Evolutionary conservation across 2,113 vertebrate genomes (phyloP), one percentile per base, ranked within the genome.

Genomic region (Spea multiplicata): DNA sequence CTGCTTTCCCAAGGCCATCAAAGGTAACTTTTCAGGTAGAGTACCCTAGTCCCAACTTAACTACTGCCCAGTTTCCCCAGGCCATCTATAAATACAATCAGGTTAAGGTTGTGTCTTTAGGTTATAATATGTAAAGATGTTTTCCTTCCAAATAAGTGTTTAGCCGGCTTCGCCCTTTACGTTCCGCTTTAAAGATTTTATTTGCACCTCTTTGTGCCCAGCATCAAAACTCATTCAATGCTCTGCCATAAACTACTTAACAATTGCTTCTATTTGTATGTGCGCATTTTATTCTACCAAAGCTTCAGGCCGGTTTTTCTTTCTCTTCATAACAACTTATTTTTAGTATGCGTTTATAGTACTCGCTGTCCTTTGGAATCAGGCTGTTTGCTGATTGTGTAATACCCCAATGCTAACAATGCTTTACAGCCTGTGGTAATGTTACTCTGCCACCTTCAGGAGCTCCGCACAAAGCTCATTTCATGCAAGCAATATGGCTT

Each of bases 271-370:
- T 48, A 67, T 67, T 67, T 53, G 50, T 53, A 53, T 53, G 50
- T 10, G 10, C 50, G 10, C 10, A 53, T 10, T 8, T 10, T 8
- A 53, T 8, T 10, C 50, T 53, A 6, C 50, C 50, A 53, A 53
- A 6, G 10, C 10, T 10, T 53, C 50, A 53, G 10, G 6, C 50
- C 10, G 50, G 6, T 8, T 53, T 53, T 53, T 53, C 10, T 53
- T 53, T 6, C 64, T 76, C 65, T 76, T 17, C 8, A 30, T 16
- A 14, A 45, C 45, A 44, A 17, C 46, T 78, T 71, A 71, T 78
- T 71, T 78, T 78, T 72, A 71, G 76, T 49, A 65, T 53, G 13
- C 52, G 68, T 78, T 78, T 65, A 78, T 8, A 61, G 59, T 71
- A 71, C 47, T 61, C 57, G 50, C 45, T 78, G 68, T 71, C 76